Conservation (phyloP, 2,888 invertebrate species). For the Abrostola triplasia region DNA sequence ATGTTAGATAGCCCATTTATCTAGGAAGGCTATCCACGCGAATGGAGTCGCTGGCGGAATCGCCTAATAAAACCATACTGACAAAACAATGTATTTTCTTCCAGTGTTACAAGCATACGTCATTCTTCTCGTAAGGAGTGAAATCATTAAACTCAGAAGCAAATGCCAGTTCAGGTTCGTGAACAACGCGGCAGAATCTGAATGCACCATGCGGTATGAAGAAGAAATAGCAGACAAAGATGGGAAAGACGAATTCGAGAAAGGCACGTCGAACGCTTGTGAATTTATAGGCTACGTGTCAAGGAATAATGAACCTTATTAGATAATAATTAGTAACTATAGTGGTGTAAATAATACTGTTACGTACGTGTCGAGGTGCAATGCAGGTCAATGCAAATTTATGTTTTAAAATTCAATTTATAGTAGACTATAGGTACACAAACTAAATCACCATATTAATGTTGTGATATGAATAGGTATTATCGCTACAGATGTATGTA, state of each 20-base stretch:
- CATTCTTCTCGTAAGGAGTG: constrained; percentile 43
- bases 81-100: constrained; percentile 9
- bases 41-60: no score
- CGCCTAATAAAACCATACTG: background rate
- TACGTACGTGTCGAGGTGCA: no score
- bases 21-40: no score
- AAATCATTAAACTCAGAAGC: constrained; percentile 38
- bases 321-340: background rate
- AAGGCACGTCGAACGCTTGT: background rate
- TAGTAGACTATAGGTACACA: no score
- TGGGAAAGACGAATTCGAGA: background rate
- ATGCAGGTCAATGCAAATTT: no score
- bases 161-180: constrained; percentile 25
- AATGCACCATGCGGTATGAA: constrained; percentile 10
- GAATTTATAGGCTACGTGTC: constrained; percentile 5
- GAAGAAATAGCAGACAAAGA: background rate
- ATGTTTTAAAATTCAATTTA: no score
- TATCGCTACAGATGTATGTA: no score
- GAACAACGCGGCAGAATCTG: constrained; percentile 27
- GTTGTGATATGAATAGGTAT: no score
- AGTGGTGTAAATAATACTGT: no score
- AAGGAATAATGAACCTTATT: constrained; percentile 6
- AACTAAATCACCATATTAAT: no score
- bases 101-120: constrained; percentile 44
- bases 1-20: no score